phyloP scores from a whole-genome alignment of 2,888 invertebrate species.

The Hydraecia micacea region DNA sequence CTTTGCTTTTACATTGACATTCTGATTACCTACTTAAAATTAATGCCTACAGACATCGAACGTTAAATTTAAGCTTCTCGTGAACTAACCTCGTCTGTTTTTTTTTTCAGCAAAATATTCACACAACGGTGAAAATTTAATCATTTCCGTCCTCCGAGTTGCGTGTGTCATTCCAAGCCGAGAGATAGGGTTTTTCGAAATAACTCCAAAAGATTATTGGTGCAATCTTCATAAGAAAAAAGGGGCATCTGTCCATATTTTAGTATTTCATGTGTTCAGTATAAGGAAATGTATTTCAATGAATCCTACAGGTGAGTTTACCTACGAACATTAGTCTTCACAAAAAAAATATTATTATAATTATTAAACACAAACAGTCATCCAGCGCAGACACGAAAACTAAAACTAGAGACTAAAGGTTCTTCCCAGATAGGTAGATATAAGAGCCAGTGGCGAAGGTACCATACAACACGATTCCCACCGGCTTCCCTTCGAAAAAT shows the following conservation, averaged over 20 bases:
- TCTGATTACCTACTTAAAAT: background rate
- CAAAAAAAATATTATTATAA: background rate
- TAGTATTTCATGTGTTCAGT: constrained; percentile 69
- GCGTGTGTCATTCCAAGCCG: constrained; percentile 65
- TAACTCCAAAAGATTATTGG: constrained; percentile 68
- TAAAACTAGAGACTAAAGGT: background rate
- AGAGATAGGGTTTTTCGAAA: constrained; percentile 56
- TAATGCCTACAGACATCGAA: background rate
- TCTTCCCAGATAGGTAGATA: background rate
- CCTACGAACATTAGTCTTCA: background rate
- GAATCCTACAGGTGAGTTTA: constrained; percentile 59
- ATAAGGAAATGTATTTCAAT: constrained; percentile 66
- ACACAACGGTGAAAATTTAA: constrained; percentile 65
- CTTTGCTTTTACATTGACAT: background rate
- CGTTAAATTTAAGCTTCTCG: background rate
- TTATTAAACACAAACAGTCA: background rate
- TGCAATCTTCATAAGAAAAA: constrained; percentile 65
- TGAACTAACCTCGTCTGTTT: background rate
- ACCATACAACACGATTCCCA: too few species aligned
- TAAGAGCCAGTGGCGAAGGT: too few species aligned
- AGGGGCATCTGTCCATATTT: constrained; percentile 62
- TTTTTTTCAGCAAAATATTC: constrained; percentile 69
- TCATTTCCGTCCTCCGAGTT: constrained; percentile 66
- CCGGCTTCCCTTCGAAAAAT: too few species aligned
- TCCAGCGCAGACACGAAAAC: too few species aligned